Evolutionary conservation across 2,797 vertebrate genomes (phyloP), one percentile per base, ranked within the genome.

Genomic region (Crax fasciolata): DNA sequence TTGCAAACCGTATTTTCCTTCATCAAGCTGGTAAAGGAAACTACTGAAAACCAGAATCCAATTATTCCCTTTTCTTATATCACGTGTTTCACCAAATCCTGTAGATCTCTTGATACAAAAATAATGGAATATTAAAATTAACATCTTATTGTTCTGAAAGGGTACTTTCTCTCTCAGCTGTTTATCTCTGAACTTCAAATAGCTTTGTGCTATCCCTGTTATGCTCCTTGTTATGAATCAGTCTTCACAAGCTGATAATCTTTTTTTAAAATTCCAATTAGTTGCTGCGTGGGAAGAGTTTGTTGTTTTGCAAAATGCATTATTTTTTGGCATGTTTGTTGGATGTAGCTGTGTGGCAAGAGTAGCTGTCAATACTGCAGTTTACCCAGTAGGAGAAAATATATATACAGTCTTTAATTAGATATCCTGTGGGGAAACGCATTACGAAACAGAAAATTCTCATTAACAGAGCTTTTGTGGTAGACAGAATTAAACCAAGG

Each of bases 181-280:
- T 32, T 92, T 21, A 54, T 32, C 6, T 83, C 48, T 78, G 5
- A 21, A 48, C 38, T 82, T n/a, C 46, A 66, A 77, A 67, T 41
- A 6, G 6, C 57, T 88, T 86, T 28, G 7, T 0, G 0, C 51
- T 1, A 1, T 55, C 15, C 59, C 23, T 49, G 24, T 67, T 44
- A 72, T 38, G 9, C 24, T 66, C 11, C 2, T 68, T 62, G 68
- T 82, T 28, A 54, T 66, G 4, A 81, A 77, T 68, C 86, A 70
- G 6, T 74, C 39, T 71, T 85, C 38, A 66, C 14, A 82, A 52
- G 27, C 3, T 58, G n/a, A 58, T 78, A 70, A 58, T 55, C 9
- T 65, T 90, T 74, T 82, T 5, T 19, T 84, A 43, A 77, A 77
- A 74, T 77, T 89, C 13, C 9, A 71, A 8, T 49, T 92, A 63